phyloP scores from a whole-genome alignment of 2,113 vertebrate genomes.

The Bos taurus region ARS-UCD2.0 NC_037332.1:61687001-61687500 shows the following conservation, averaged over 20 bases:
- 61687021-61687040: neutral
- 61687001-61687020: neutral
- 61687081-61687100: conserved; percentile 30
- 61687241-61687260: neutral
- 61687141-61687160: conserved; percentile 59
- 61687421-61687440: neutral
- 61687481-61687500: neutral
- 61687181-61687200: conserved; percentile 69
- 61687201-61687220: conserved; percentile 70
- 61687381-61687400: neutral
- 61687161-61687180: conserved; percentile 56
- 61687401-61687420: neutral
- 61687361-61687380: neutral
- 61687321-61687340: neutral
- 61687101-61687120: conserved; percentile 44
- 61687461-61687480: neutral
- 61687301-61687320: neutral
- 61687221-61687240: conserved; percentile 65
- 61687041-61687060: conserved; percentile 5
- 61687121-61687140: conserved; percentile 61
- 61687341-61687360: neutral
- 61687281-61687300: conserved; percentile 25
- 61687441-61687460: neutral
- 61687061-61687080: conserved; percentile 65
- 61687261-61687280: conserved; percentile 8